Conservation (phyloP, 1,140 invertebrate genomes). For the Panagrolaimus sp. region DNA sequence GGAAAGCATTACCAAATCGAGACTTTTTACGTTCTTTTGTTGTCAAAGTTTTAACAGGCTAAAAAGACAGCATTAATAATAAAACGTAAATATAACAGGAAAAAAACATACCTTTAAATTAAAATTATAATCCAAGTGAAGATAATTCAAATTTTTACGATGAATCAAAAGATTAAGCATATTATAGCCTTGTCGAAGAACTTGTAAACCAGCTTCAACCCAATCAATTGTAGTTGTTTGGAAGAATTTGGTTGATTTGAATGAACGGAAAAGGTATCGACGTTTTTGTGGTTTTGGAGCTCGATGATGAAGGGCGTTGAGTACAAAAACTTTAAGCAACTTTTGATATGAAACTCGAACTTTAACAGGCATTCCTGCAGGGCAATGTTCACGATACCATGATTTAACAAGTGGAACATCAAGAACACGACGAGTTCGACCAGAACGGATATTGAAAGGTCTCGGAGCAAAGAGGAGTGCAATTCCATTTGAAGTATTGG, state of each 20-base stretch:
- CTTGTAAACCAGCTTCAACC: slow-evolving; percentile 96
- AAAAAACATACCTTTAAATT: slow-evolving; percentile 72
- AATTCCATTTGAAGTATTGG: slow-evolving; percentile 98
- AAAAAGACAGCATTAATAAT: slow-evolving; percentile 25
- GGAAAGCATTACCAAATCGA: slow-evolving; percentile 98
- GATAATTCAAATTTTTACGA: slow-evolving; percentile 96
- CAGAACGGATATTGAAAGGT: slow-evolving; percentile 92
- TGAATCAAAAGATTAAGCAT: slow-evolving; percentile 99
- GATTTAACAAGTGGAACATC: slow-evolving; percentile 94
- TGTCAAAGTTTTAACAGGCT: slow-evolving; percentile 93
- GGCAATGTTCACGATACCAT: slow-evolving; percentile 92
- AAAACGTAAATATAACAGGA: neutral
- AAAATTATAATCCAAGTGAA: slow-evolving; percentile 99
- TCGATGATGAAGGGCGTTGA: slow-evolving; percentile 92
- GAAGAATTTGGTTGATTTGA: slow-evolving; percentile 99
- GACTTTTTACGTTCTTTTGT: slow-evolving; percentile 96
- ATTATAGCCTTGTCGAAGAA: slow-evolving; percentile 97
- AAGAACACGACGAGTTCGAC: slow-evolving; percentile 74
- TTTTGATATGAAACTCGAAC: slow-evolving; percentile 99
- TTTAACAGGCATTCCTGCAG: slow-evolving; percentile 95
- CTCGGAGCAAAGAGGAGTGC: slow-evolving; percentile 94
- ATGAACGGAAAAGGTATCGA: slow-evolving; percentile 82
- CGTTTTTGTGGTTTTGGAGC: slow-evolving; percentile 98
- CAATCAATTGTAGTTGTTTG: slow-evolving; percentile 98
- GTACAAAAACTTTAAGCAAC: slow-evolving; percentile 90